These are phyloP conservation scores for Anguilla rostrata DNA, from an alignment of 2,113 vertebrate genomes.

Conservation along the genomic window DNA sequence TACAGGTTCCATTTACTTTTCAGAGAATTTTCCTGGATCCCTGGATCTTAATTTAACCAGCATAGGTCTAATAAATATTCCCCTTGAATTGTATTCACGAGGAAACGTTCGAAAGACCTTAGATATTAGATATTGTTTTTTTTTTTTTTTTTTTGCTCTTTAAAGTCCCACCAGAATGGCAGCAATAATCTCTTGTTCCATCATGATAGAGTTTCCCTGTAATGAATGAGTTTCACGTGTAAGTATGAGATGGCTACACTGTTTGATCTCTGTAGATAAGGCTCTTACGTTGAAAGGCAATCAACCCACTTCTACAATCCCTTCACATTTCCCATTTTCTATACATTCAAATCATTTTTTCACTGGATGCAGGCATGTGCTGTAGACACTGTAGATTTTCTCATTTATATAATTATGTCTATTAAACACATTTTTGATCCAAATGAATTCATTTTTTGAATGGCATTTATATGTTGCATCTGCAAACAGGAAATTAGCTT, in stretches of 20 bases:
- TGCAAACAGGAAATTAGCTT: too few relatives aligned
- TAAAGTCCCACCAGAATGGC: neutral
- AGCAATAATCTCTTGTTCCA: neutral
- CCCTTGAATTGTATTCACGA: neutral
- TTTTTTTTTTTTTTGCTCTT: neutral
- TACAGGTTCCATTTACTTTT: too few relatives aligned
- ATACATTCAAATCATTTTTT: too few relatives aligned
- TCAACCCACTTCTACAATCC: neutral
- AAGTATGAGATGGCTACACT: neutral
- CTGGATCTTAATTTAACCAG: neutral
- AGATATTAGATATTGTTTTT: neutral
- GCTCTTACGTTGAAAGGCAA: neutral
- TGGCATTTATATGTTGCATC: too few relatives aligned
- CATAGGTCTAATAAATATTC: neutral
- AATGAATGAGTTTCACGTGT: too few relatives aligned
- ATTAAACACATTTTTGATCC: too few relatives aligned
- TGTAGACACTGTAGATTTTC: too few relatives aligned
- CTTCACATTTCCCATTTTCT: neutral
- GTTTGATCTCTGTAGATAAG: neutral
- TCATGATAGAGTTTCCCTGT: neutral
- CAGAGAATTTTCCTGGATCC: neutral
- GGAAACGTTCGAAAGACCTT: neutral
- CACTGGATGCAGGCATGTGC: too few relatives aligned
- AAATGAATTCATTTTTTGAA: too few relatives aligned
- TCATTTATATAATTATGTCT: too few relatives aligned